Base-by-base conservation (phyloP, 2,888 invertebrate genomes). In the Laothoe populi region DNA sequence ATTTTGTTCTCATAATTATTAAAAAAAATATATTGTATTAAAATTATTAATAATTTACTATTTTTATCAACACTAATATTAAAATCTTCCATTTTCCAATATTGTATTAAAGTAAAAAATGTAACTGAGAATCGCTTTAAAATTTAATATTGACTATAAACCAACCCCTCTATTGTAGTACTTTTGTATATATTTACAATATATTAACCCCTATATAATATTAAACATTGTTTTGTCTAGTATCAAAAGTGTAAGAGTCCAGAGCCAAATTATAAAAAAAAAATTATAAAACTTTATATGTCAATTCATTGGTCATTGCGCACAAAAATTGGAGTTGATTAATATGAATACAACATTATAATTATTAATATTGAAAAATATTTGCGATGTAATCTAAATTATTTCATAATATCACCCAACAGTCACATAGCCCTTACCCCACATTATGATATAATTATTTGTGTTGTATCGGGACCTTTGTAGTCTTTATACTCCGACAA, bases 131-230 rank as follows among this genome's bases (percentile, higher is more conserved):
- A 48, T 26, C 31, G 49, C 26, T 49, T 49, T 49, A 49, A 49
- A 16, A 8, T n/a, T 26, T 26, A 42, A 53, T 5, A 53, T 31
- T 26, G 53, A 31, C 40, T 42, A 19, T 44, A 53, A 44, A 13
- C 38, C 1, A 16, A 61, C 53, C 53, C 61, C 53, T 44, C 13
- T 57, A 57, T 61, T 42, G 40, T 61, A 61, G 61, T 26, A 26
- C 53, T 53, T 53, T 53, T 53, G 31, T 53, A 53, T 53, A 53
- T 53, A 21, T 53, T 53, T 53, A 53, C 53, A 53, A 53, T 11
- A 8, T 49, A 21, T 24, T 13, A 24, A 48, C 24, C n/a, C 48
- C 24, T 24, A 24, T 48, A 46, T 46, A 11, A 23, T 46, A 46
- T 11, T 19, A 19, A 53, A 19, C 11, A 5, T 31, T 53, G 53